These are phyloP conservation scores for Tragelaphus strepsiceros DNA, from an alignment of 2,113 vertebrate genomes.

Conservation along the genomic window DNA sequence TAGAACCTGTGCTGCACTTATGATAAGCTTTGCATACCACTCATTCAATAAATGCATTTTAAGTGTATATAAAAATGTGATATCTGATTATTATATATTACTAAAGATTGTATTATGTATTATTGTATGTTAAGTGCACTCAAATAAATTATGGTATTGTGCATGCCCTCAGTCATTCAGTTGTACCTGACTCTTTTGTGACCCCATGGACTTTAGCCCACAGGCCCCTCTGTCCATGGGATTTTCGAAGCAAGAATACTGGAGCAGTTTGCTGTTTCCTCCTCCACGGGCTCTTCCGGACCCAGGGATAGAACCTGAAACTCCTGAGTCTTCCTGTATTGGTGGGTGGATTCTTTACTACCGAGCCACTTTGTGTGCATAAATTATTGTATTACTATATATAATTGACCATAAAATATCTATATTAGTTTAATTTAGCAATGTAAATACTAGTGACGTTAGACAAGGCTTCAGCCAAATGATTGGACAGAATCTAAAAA, in stretches of 20 bases:
- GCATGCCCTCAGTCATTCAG: background rate
- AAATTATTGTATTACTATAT: background rate
- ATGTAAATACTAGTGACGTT: background rate
- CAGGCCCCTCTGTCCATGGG: background rate
- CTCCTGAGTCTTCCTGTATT: background rate
- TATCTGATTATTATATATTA: background rate
- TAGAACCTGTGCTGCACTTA: background rate
- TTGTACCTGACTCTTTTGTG: background rate
- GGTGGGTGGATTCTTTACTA: background rate
- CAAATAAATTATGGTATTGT: background rate
- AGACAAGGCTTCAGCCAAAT: background rate
- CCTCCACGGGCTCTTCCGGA: background rate
- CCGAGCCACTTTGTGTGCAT: background rate
- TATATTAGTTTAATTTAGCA: background rate
- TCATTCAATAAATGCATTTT: background rate
- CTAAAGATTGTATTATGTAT: background rate
- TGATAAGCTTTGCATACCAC: background rate
- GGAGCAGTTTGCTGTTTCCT: background rate
- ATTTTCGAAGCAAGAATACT: background rate
- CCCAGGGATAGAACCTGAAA: background rate
- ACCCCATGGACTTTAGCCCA: background rate
- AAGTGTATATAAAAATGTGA: background rate
- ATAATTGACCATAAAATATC: background rate
- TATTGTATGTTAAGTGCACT: background rate
- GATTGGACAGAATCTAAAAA: background rate